Evolutionary conservation across 2,888 invertebrate genomes (phyloP).

Genomic region (Drosophila pseudotalamancana): DNA sequence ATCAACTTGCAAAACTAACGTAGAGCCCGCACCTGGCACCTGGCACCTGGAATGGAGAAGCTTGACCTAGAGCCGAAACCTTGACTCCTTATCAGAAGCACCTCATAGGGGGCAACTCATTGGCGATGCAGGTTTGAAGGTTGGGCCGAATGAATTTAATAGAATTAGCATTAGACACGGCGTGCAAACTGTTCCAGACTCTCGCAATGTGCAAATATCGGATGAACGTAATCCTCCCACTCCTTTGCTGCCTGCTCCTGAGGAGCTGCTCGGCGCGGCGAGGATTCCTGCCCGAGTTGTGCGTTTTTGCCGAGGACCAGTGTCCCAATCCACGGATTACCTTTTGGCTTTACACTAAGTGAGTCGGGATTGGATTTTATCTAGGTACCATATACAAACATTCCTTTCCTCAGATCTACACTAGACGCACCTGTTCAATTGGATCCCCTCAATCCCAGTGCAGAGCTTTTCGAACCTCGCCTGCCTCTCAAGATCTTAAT

Average conservation of each 20-base stretch:
- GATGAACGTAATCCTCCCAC: not conserved
- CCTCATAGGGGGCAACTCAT: slow-evolving; percentile 33
- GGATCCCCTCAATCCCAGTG: slow-evolving; percentile 65
- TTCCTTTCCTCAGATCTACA: slow-evolving; percentile 35
- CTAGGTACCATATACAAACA: not conserved
- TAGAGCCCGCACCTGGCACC: slow-evolving; percentile 27
- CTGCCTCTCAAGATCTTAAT: slow-evolving; percentile 86
- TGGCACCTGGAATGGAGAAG: not conserved
- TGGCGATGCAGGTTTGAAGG: slow-evolving; percentile 34
- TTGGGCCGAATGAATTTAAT: slow-evolving; percentile 49
- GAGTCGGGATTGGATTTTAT: slow-evolving; percentile 51
- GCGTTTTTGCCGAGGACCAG: slow-evolving; percentile 59
- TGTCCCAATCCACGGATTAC: slow-evolving; percentile 87
- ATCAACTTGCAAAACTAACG: slow-evolving; percentile 12
- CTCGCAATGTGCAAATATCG: slow-evolving; percentile 52
- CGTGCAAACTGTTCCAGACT: slow-evolving; percentile 36
- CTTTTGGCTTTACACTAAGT: slow-evolving; percentile 88
- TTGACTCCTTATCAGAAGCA: slow-evolving; percentile 53
- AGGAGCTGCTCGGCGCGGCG: not conserved
- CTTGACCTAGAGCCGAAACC: slow-evolving; percentile 51
- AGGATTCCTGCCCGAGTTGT: slow-evolving; percentile 42
- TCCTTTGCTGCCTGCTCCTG: slow-evolving; percentile 10
- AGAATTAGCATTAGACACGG: slow-evolving; percentile 41
- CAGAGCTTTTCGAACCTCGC: slow-evolving; percentile 64
- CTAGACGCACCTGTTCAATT: slow-evolving; percentile 84